Evolutionary conservation across 2,888 invertebrate species (phyloP), one percentile per base, ranked within the genome.

Genomic region (Apantesis nais): DNA sequence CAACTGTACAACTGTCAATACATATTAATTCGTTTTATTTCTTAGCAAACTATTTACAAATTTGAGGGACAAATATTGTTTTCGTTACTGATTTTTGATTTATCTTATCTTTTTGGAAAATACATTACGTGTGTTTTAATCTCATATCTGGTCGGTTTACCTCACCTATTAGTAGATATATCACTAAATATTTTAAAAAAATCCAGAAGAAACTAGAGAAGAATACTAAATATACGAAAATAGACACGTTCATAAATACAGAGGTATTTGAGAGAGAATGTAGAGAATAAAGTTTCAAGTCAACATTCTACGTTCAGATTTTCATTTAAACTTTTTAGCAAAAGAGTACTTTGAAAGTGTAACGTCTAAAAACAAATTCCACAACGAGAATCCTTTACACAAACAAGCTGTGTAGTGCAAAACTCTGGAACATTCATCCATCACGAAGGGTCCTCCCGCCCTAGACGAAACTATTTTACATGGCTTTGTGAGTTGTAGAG

Each of bases 1-100:
- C 74, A 80, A 81, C 77, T 80, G 80, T 79, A 72, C 76, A 75
- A 83, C 81, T 76, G 71, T 72, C 65, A 78, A 69, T 76, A 75
- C 68, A 76, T 74, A 55, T 55, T 29, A 55, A 4, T 55, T 14
- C 25, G 5, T 55, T 29, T 25, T 14, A 55, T 55, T 55, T 55
- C 5, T 55, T 55, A 12, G 55, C 25, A 55, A 55, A 29, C 3
- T 25, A 55, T 55, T 55, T 12, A 29, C 55, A 5, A 25, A 55
- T 1, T 55, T 29, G n/a, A 14, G 4, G 1, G 25, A 25, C 11
- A 3, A 22, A 8, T 52, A 25, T 55, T 7, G 55, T 12, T 25
- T 11, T 25, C 12, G 25, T 12, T 12, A 25, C 55, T 12, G 2
- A 9, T n/a, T n/a, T 2, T n/a, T 52, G n/a, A n/a, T n/a, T 55